phyloP scores from a whole-genome alignment of 2,888 invertebrate species.

The Eupithecia dodoneata region DNA sequence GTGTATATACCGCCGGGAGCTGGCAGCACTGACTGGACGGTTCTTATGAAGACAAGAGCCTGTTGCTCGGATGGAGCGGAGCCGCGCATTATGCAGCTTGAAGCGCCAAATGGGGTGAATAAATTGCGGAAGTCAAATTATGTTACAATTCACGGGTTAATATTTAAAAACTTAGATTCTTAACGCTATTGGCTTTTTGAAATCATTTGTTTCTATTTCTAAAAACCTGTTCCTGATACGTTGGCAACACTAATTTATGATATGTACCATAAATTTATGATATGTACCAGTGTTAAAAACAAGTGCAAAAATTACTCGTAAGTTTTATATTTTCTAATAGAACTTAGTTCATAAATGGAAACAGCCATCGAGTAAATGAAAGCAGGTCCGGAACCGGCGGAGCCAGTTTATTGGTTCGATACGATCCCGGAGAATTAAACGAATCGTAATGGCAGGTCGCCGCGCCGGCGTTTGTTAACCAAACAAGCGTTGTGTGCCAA shows the following conservation, averaged over 20 bases:
- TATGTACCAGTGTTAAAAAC: not conserved
- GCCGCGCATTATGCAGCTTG: conserved; percentile 41
- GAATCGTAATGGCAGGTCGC: conserved; percentile 46
- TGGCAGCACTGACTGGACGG: conserved; percentile 33
- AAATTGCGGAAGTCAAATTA: conserved; percentile 38
- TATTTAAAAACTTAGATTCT: conserved; percentile 15
- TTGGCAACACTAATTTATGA: not conserved
- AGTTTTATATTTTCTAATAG: not conserved
- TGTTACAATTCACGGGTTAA: conserved; percentile 33
- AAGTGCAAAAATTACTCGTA: not conserved
- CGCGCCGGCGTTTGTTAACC: conserved; percentile 44
- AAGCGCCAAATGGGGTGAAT: conserved; percentile 41
- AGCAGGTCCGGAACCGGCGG: not conserved
- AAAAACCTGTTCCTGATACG: not conserved
- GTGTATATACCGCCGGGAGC: not conserved
- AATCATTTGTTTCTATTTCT: not conserved
- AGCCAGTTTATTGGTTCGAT: conserved; percentile 45
- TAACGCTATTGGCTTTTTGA: not conserved
- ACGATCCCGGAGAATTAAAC: conserved; percentile 45
- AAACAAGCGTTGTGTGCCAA: conserved; percentile 62
- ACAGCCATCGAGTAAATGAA: conserved; percentile 8
- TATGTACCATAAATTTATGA: not conserved
- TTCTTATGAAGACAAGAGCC: conserved; percentile 52
- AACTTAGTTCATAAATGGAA: not conserved
- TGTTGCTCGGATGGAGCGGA: conserved; percentile 53